Percentiles rank a stretch among this genome's conserved stretches.
Evolutionary conservation across 2,113 vertebrate genomes (phyloP).

Genomic region (Phocoena phocoena): DNA sequence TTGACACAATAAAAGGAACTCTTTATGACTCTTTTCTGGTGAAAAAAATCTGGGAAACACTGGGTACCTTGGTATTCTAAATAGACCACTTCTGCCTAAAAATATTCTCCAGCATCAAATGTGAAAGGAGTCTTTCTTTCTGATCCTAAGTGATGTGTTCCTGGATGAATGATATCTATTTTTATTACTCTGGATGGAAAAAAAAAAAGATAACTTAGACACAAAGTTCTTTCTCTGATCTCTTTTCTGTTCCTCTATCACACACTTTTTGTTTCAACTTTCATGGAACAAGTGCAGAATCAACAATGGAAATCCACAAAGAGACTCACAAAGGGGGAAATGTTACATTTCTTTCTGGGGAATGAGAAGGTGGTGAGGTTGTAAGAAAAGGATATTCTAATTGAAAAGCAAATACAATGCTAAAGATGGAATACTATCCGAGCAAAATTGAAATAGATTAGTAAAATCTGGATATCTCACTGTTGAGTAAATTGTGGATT

Average conservation of each 20-base stretch:
- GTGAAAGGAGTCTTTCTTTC: constrained; percentile 54
- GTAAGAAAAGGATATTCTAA: background rate
- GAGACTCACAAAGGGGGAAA: constrained; percentile 27
- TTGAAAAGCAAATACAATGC: constrained; percentile 9
- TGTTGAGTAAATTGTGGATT: background rate
- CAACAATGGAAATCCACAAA: constrained; percentile 54
- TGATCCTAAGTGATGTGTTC: constrained; percentile 38
- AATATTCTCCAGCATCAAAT: constrained; percentile 53
- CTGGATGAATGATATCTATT: constrained; percentile 53
- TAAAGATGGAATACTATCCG: background rate
- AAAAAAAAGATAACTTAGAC: constrained; percentile 46
- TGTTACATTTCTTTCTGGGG: background rate
- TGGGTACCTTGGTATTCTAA: constrained; percentile 26
- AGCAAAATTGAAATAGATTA: background rate
- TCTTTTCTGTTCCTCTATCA: constrained; percentile 32
- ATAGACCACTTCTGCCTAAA: constrained; percentile 47
- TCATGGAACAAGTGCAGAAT: constrained; percentile 17
- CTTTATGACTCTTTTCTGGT: background rate
- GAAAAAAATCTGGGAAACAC: constrained; percentile 11
- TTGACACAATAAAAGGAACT: constrained; percentile 23
- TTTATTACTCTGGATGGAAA: constrained; percentile 36
- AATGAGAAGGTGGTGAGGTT: background rate
- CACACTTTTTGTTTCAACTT: constrained; percentile 39
- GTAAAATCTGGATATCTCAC: background rate
- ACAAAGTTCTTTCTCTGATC: constrained; percentile 46